These are phyloP conservation scores for Brachionus rotundiformis DNA, from an alignment of 1,140 invertebrate genomes.

Conservation along the genomic window DNA sequence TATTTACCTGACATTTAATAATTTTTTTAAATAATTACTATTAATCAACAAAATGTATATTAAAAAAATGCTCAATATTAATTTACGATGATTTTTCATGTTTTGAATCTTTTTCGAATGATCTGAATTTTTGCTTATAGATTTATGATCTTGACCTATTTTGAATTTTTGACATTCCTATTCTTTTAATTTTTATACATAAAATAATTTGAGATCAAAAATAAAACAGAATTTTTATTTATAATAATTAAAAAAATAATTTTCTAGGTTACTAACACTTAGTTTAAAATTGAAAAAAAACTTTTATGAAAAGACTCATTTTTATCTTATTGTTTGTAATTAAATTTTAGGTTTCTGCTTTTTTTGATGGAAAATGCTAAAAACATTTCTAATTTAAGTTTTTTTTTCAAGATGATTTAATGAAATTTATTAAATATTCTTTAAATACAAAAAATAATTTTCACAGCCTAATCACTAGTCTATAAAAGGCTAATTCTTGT, in stretches of 20 bases:
- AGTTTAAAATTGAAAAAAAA: background rate
- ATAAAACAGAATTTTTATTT: background rate
- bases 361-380: too few species aligned
- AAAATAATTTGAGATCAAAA: background rate
- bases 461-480: too few species aligned
- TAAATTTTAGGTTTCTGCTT: too few species aligned
- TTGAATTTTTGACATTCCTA: background rate
- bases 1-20: too few species aligned
- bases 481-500: too few species aligned
- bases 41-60: background rate
- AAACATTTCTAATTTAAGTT: too few species aligned
- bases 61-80: background rate
- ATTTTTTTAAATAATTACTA: too few species aligned
- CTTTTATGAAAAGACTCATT: too few species aligned
- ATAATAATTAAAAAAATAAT: background rate
- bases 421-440: too few species aligned
- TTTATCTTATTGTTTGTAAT: too few species aligned
- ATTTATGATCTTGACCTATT: slow-evolving; percentile 21
- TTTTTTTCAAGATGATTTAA: too few species aligned
- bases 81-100: background rate
- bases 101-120: background rate
- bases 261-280: slow-evolving; percentile 14
- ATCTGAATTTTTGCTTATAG: background rate
- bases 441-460: too few species aligned
- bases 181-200: background rate